Conservation (phyloP, 2,888 invertebrate species). For the Tipula unca region DNA sequence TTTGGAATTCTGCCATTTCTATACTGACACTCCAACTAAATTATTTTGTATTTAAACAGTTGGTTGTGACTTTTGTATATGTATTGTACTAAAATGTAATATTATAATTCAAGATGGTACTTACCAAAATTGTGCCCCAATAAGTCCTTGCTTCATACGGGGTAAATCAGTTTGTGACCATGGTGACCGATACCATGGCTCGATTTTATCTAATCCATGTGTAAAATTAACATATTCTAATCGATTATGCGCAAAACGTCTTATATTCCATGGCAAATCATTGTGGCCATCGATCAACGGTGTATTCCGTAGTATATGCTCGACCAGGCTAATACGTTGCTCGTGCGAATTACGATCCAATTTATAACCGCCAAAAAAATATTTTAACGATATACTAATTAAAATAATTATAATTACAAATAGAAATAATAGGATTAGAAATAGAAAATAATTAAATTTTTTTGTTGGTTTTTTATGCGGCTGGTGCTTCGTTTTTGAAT, state of each 20-base stretch:
- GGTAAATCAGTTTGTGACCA: constrained; percentile 93
- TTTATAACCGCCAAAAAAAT: constrained; percentile 32
- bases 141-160: constrained; percentile 67
- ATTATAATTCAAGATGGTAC: no score
- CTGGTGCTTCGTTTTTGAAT: not conserved
- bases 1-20: no score
- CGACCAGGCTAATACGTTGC: constrained; percentile 41
- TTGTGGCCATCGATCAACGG: constrained; percentile 61
- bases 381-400: constrained; percentile 37
- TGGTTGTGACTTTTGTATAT: no score
- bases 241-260: constrained; percentile 79
- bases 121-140: constrained; percentile 84
- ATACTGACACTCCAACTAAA: no score
- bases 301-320: constrained; percentile 38
- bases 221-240: constrained; percentile 44
- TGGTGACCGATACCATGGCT: constrained; percentile 76
- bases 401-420: constrained; percentile 33
- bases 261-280: constrained; percentile 82
- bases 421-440: not conserved
- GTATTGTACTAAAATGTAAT: no score
- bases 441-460: constrained; percentile 9
- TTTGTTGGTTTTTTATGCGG: not conserved
- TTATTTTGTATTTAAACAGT: no score
- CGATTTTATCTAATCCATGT: constrained; percentile 40
- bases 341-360: constrained; percentile 38